Evolutionary conservation across 2,888 invertebrate species (phyloP), one percentile per base, ranked within the genome.

Genomic region (Neocrepidodera transversa): DNA sequence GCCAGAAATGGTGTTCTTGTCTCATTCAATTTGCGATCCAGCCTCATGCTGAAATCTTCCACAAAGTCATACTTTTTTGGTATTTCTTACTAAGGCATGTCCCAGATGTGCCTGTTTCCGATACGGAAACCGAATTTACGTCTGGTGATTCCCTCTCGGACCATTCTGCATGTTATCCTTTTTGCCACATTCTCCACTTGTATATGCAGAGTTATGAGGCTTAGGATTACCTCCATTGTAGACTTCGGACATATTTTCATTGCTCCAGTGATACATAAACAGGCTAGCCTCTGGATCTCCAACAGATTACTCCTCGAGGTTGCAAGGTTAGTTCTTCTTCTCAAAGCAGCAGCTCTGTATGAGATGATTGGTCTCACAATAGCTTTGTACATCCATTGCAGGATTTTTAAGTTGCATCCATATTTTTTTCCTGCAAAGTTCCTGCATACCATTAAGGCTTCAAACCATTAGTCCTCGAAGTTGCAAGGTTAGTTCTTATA

Each of bases 331-430:
- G 42, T 30, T 30, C 1, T 14, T 4, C 10, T 32, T 7, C 48
- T 20, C 32, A 32, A 49, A 11, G n/a, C n/a, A 4, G 11, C 32
- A 4, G 32, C 32, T 13, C 32, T 5, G 20, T 49, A 35, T 5
- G 16, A 35, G 48, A 50, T 26, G 14, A 23, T 38, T 14, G 38
- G 23, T 50, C 18, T 38, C 13, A 50, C 26, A 26, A 50, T 50
- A 11, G 52, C 11, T n/a, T 28, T 52, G 18, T 28, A 42, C 43
- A 52, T 52, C 52, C 42, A 52, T n/a, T 17, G 26, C 52, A 52
- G 32, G 6, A 30, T 52, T 6, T 17, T 13, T 17, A 2, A 42
- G 42, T 42, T 52, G 17, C 52, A 52, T 1, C 16, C 42, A 30
- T 43, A 42, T 6, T n/a, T 43, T 38, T 26, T 52, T 1, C 52